Evolutionary conservation across 2,797 vertebrate genomes (phyloP), one percentile per base, ranked within the genome.

Genomic region (Eulemur coronatus): DNA sequence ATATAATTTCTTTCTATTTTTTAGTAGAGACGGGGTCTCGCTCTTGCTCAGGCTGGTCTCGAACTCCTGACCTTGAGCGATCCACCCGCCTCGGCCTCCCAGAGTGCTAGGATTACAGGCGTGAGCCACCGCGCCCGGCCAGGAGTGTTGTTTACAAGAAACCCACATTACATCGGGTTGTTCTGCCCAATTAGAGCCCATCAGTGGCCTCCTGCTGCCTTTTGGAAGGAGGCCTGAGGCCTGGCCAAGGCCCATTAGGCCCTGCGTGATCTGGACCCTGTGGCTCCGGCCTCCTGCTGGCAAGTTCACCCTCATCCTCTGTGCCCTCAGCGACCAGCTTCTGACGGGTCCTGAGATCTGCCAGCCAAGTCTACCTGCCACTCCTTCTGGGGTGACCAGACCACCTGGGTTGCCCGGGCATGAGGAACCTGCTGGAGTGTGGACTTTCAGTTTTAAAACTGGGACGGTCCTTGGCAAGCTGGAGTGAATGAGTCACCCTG

Each of bases 231-330:
- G 35, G 17, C 30, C 55, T 1, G 41, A 24, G 6, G 61, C 28
- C 48, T 69, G 55, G 69, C 17, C n/a, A 57, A 79, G 55, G 38
- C 18, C 35, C 1, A 0, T 35, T 22, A 35, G 43, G 22, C 9
- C 38, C 79, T 61, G 8, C 0, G 26, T 59, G 41, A 8, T n/a
- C 59, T 33, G 38, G 35, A 35, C 1, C 11, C 41, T 5, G 0
- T 1, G 15, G 12, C 5, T 78, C 33, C 6, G 35, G 70, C 59
- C 63, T 94, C 46, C 22, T 82, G 26, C 17, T n/a, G 50, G 30
- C 7, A 5, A 7, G 7, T 46, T 85, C 35, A 43, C 48, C 52
- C 7, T n/a, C 5, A 0, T 50, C 67, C 33, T 73, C 38, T 78
- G 41, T 7, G 38, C 15, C 28, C 9, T 48, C 7, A 35, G 72